phyloP scores from a whole-genome alignment of 2,888 invertebrate species.

The Miltochrista miniata region DNA sequence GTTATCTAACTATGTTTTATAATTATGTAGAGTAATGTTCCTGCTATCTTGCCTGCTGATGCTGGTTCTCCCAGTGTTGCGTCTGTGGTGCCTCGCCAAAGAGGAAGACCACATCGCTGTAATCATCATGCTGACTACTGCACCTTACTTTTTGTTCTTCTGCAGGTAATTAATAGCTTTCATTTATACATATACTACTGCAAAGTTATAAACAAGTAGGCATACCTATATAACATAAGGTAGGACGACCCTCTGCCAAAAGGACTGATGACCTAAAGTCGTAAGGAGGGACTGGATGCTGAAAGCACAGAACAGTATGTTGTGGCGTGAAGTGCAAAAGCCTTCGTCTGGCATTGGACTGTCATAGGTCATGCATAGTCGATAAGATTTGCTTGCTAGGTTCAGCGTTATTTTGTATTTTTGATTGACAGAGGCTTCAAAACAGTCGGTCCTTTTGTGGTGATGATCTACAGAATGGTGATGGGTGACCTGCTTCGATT shows the following conservation, averaged over 20 bases:
- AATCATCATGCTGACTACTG: slow-evolving; percentile 96
- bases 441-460: slow-evolving; percentile 99
- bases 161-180: slow-evolving; percentile 91
- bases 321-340: no score
- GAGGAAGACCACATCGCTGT: slow-evolving; percentile 96
- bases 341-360: no score
- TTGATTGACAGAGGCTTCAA: slow-evolving; percentile 92
- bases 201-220: no score
- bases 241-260: no score
- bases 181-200: no score
- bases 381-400: no score
- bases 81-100: slow-evolving; percentile 92
- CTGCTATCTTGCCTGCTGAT: slow-evolving; percentile 95
- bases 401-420: not conserved
- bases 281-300: no score
- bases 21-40: slow-evolving; percentile 91
- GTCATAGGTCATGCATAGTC: no score
- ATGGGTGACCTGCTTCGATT: slow-evolving; percentile 98
- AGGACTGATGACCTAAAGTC: no score
- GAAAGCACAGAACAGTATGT: no score
- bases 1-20: no score
- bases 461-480: slow-evolving; percentile 99
- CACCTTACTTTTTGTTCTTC: slow-evolving; percentile 98
- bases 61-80: slow-evolving; percentile 91
- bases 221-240: no score